A percentile compares a stretch with the other conserved stretches of the same genome.
Evolutionary conservation across 2,888 invertebrate species (phyloP).

Genomic region (Helleia helle): DNA sequence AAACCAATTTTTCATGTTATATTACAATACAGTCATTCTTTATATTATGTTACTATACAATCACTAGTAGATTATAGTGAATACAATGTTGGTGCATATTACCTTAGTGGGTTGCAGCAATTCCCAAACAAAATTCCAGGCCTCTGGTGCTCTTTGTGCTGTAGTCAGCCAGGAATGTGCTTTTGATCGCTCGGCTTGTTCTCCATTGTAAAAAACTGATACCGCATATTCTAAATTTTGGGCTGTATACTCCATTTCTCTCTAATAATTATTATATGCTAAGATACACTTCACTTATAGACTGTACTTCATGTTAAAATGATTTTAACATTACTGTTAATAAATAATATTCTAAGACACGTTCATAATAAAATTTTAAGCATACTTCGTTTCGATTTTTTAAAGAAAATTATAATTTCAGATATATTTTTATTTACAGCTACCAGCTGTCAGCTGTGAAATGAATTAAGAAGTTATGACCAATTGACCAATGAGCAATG

Average conservation of each 20-base stretch:
- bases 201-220: slow-evolving; percentile 77
- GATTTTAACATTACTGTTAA: background rate
- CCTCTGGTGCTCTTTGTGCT: slow-evolving; percentile 88
- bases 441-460: background rate
- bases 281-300: background rate
- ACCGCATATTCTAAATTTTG: slow-evolving; percentile 81
- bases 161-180: slow-evolving; percentile 90
- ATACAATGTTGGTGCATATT: too few species aligned
- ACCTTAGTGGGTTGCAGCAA: slow-evolving; percentile 88
- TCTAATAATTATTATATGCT: too few species aligned
- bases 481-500: background rate
- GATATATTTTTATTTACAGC: background rate
- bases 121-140: slow-evolving; percentile 96
- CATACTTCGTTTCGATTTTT: background rate
- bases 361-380: background rate
- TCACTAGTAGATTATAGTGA: too few species aligned
- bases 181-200: slow-evolving; percentile 78
- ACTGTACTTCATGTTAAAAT: background rate
- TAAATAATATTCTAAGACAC: background rate
- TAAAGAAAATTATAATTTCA: background rate
- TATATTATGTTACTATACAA: too few species aligned
- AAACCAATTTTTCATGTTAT: too few species aligned
- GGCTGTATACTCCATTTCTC: slow-evolving; percentile 76
- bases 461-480: too few species aligned
- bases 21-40: too few species aligned